Conservation (phyloP, 2,888 invertebrate species). For the Empis stercorea region DNA sequence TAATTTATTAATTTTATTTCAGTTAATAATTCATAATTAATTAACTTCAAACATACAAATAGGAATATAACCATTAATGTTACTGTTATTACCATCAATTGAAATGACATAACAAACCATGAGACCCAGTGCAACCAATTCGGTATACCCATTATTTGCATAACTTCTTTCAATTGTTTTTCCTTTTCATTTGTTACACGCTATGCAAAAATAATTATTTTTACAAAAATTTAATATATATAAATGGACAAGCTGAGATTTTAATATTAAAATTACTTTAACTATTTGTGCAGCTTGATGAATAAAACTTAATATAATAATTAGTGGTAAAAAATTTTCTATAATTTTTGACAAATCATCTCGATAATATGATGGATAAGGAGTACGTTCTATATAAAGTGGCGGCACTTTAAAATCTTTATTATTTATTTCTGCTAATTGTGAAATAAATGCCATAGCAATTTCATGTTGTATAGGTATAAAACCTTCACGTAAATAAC, state of each 20-base stretch:
- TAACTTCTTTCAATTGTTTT: constrained; percentile 59
- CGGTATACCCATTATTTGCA: constrained; percentile 83
- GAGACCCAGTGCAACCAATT: constrained; percentile 77
- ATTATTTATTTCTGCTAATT: background rate
- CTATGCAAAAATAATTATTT: constrained; percentile 20
- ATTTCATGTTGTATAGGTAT: constrained; percentile 49
- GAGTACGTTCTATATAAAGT: constrained; percentile 40
- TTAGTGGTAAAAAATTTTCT: constrained; percentile 51
- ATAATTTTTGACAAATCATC: constrained; percentile 52
- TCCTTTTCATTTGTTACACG: constrained; percentile 48
- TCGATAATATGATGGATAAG: constrained; percentile 51
- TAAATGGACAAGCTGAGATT: too few relatives aligned
- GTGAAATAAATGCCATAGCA: constrained; percentile 33
- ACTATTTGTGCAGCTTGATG: constrained; percentile 64
- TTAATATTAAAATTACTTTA: constrained; percentile 31
- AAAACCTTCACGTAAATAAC: constrained; percentile 47
- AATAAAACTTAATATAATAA: constrained; percentile 64
- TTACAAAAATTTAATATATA: background rate
- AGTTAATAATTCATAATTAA: background rate
- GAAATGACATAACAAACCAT: constrained; percentile 63
- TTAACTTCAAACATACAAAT: constrained; percentile 34
- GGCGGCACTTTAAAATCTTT: constrained; percentile 3
- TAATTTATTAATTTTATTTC: background rate
- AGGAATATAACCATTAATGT: constrained; percentile 41
- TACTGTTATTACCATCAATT: constrained; percentile 47